These are phyloP conservation scores for Dolichopus griseipennis DNA, from an alignment of 2,888 invertebrate genomes.

Conservation along the genomic window DNA sequence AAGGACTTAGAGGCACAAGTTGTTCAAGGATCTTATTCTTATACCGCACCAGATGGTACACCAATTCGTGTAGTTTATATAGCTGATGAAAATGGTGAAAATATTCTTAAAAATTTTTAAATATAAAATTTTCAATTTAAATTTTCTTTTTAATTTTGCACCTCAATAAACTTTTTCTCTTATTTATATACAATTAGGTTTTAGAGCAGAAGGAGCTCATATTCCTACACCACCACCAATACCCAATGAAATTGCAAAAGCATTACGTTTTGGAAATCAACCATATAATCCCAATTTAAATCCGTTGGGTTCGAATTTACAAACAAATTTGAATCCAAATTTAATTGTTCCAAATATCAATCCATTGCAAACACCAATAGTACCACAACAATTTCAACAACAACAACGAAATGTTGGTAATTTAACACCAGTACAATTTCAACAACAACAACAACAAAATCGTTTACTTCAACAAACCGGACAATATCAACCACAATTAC, in stretches of 20 bases:
- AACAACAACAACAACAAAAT: conserved; percentile 27
- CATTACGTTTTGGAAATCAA: conserved; percentile 35
- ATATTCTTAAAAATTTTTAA: background rate
- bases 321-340: conserved; percentile 10
- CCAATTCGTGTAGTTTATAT: conserved; percentile 62
- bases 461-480: conserved; percentile 30
- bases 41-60: conserved; percentile 64
- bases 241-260: conserved; percentile 35
- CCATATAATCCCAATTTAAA: conserved; percentile 33
- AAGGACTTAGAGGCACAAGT: conserved; percentile 62
- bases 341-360: conserved; percentile 31
- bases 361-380: conserved; percentile 38
- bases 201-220: conserved; percentile 42
- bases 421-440: conserved; percentile 34
- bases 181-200: conserved; percentile 27
- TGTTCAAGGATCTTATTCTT: conserved; percentile 66
- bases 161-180: background rate
- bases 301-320: conserved; percentile 18
- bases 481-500: conserved; percentile 32
- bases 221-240: conserved; percentile 40
- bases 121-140: background rate
- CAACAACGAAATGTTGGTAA: conserved; percentile 32
- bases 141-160: background rate
- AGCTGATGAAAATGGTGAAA: conserved; percentile 64
- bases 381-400: conserved; percentile 35